These are phyloP conservation scores for Drosophila setosimentum DNA, from an alignment of 2,888 invertebrate genomes.

Conservation along the genomic window DNA sequence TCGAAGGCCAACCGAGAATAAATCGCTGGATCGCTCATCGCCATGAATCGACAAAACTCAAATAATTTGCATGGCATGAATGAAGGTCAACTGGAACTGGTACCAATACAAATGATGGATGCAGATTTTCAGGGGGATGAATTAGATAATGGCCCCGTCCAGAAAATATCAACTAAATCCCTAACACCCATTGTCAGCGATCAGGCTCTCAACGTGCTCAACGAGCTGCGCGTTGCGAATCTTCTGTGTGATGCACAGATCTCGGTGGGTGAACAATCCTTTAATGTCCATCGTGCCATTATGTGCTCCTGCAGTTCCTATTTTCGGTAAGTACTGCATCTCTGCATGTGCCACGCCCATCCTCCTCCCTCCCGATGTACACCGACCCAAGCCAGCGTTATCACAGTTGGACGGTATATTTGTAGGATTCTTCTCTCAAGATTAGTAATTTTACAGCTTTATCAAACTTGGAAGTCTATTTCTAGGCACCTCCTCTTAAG, in stretches of 20 bases:
- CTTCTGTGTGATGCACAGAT: conserved; percentile 95
- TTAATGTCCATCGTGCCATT: conserved; percentile 94
- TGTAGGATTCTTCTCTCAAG: too few relatives aligned
- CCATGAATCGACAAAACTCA: conserved; percentile 64
- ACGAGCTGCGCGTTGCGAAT: conserved; percentile 92
- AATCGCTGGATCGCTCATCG: conserved; percentile 56
- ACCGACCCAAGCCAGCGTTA: too few relatives aligned
- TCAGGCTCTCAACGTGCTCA: conserved; percentile 93
- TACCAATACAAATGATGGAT: conserved; percentile 42
- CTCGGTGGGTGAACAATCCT: conserved; percentile 92
- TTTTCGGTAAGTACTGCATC: conserved; percentile 88
- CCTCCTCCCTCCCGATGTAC: too few relatives aligned
- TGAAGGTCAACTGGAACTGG: conserved; percentile 58
- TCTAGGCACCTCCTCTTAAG: neutral
- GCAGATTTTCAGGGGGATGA: conserved; percentile 48
- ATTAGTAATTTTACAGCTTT: neutral
- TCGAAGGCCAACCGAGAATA: conserved; percentile 48
- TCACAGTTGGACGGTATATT: too few relatives aligned
- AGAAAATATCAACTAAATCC: conserved; percentile 54
- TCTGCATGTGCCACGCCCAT: neutral
- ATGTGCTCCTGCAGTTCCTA: conserved; percentile 95
- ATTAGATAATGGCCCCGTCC: conserved; percentile 24
- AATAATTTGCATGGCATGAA: conserved; percentile 63
- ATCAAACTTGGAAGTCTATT: neutral
- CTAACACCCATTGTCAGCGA: conserved; percentile 89